Percentiles rank a stretch among this genome's conserved stretches.
These are phyloP conservation scores for Onychostoma macrolepis DNA, from an alignment of 2,113 vertebrate species.

Conservation along the genomic window DNA sequence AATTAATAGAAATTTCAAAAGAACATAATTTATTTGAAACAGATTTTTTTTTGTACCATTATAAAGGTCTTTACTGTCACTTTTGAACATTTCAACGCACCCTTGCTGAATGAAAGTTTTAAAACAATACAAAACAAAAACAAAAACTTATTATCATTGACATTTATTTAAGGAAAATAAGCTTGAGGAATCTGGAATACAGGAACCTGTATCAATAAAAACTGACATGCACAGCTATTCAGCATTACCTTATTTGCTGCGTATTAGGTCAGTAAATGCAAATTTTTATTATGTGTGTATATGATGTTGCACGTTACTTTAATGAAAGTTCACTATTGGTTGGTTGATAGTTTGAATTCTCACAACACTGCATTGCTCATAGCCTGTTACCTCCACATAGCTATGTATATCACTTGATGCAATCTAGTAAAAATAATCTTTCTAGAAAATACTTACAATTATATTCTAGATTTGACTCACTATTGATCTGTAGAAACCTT, in stretches of 20 bases:
- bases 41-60: no score
- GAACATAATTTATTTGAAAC: no score
- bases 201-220: background rate
- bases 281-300: background rate
- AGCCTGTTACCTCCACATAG: background rate
- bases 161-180: no score
- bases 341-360: background rate
- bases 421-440: background rate
- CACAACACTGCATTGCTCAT: background rate
- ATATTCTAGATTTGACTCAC: background rate
- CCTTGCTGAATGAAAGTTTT: no score
- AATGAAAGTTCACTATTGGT: background rate
- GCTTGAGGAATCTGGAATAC: background rate
- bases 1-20: no score
- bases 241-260: no score
- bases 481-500: background rate
- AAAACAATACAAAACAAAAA: no score
- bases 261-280: background rate
- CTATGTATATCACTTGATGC: background rate
- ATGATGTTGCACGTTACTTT: background rate
- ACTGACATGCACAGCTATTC: background rate
- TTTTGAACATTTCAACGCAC: no score
- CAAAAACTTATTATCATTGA: no score
- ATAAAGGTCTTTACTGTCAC: no score
- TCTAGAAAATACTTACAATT: background rate